Base-by-base conservation (phyloP, 2,888 invertebrate genomes). In the Teinopalpus imperialis region DNA sequence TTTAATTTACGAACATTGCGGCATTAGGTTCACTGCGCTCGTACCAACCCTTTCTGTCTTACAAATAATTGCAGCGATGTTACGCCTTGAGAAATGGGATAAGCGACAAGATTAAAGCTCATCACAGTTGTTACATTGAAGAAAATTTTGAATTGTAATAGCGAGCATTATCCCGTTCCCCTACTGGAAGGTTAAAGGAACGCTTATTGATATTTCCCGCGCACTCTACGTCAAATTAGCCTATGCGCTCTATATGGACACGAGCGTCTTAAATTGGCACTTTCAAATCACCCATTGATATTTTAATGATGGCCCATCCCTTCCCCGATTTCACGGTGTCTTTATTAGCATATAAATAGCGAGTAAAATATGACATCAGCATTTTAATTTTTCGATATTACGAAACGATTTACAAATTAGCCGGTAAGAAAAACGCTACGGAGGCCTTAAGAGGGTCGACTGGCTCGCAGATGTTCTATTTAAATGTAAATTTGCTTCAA, bases 361-460 rank as follows among this genome's bases (percentile, higher is more conserved):
- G 66, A 66, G 71, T 78, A 79, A 83, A 86, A 85, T 86, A 86
- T 86, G 86, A 85, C 86, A 86, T 88, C 87, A 86, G 86, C 87
- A 87, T 88, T 87, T 86, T 85, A 88, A 88, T 87, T 86, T 86
- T 81, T 73, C 79, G 71, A 88, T 87, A 87, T 87, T 83, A 87
- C 85, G 80, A 65, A 78, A 69, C 82, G 86, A 87, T 88, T 87
- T 87, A 82, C 85, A 87, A 88, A 88, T 87, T 88, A 88, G 85
- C 83, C 78, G 75, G 77, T 81, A 83, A 88, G 87, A 85, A 87
- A 85, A 86, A 81, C 69, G 79, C 69, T 60, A 63, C 69, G 67
- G 70, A 74, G 74, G 70, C 73, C 79, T 82, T 77, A 66, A 80
- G 85, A 81, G 87, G 87, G 86, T 81, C 76, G 81, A 74, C 67